Conservation (phyloP, 2,797 vertebrate genomes). For the Tokudaia tokunoshimensis region DNA sequence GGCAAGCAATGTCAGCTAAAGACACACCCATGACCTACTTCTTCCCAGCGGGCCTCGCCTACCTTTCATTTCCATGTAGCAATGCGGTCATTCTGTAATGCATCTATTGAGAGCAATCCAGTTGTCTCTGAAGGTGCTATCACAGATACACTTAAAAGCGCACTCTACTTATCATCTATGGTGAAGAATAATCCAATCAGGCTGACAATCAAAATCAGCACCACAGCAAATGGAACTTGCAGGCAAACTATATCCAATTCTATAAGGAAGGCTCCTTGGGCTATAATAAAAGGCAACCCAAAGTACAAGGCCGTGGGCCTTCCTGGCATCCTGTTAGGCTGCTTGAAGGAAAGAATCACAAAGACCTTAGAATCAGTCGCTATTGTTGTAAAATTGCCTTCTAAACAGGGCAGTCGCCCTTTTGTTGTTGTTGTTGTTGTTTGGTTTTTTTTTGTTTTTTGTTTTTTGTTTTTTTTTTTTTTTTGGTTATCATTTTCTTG, state of each 20-base stretch:
- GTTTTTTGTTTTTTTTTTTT: neutral
- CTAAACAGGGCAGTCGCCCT: neutral
- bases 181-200: neutral
- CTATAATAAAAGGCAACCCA: conserved; percentile 11
- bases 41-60: neutral
- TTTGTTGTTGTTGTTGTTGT: no score
- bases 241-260: conserved; percentile 37
- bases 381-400: neutral
- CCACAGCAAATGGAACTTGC: neutral
- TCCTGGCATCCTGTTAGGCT: neutral
- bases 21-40: neutral
- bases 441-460: no score
- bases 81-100: neutral
- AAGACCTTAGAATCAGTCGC: neutral
- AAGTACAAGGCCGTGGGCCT: neutral
- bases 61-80: neutral
- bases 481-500: neutral
- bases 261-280: neutral
- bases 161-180: neutral
- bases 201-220: neutral
- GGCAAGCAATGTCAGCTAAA: neutral
- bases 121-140: neutral
- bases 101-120: neutral
- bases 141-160: neutral
- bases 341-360: neutral